Percentiles rank a stretch among this genome's conserved stretches.
These are phyloP conservation scores for Spondyliosoma cantharus DNA, from an alignment of 2,797 vertebrate genomes.

Conservation along the genomic window DNA sequence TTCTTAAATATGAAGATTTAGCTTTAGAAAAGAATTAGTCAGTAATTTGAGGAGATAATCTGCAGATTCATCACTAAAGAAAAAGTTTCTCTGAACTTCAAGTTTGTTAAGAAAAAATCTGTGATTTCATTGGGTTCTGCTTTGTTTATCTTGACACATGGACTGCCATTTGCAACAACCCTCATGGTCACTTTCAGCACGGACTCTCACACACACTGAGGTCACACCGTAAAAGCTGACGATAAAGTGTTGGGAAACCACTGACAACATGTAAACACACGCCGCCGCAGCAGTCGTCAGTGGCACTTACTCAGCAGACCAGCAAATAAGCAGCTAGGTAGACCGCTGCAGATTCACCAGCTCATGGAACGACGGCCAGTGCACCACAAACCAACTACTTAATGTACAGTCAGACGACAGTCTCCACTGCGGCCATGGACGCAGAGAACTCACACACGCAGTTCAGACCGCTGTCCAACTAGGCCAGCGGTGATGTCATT, in stretches of 20 bases:
- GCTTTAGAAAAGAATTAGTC: not conserved
- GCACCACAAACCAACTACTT: conserved; percentile 71
- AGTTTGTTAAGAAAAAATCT: not conserved
- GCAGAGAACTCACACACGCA: conserved; percentile 43
- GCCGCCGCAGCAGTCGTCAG: conserved; percentile 47
- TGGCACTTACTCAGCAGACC: conserved; percentile 68
- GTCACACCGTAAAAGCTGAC: conserved; percentile 51
- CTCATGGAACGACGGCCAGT: conserved; percentile 59
- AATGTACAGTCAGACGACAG: conserved; percentile 67
- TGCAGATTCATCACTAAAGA: not conserved
- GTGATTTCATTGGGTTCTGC: not conserved
- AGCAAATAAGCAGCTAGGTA: conserved; percentile 80
- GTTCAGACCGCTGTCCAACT: conserved; percentile 57
- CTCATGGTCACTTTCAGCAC: conserved; percentile 42
- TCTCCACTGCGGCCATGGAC: conserved; percentile 65
- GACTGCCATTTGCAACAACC: conserved; percentile 27
- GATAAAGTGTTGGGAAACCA: conserved; percentile 72
- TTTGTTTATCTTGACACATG: conserved; percentile 31
- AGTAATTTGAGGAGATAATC: not conserved
- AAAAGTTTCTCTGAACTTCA: not conserved
- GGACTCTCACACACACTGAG: conserved; percentile 43
- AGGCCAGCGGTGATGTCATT: conserved; percentile 70
- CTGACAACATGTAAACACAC: conserved; percentile 72
- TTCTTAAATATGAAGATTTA: not conserved
- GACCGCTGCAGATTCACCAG: conserved; percentile 66